Base-by-base conservation (phyloP, 2,113 vertebrate species). In the Dipodomys stephensi region DNA sequence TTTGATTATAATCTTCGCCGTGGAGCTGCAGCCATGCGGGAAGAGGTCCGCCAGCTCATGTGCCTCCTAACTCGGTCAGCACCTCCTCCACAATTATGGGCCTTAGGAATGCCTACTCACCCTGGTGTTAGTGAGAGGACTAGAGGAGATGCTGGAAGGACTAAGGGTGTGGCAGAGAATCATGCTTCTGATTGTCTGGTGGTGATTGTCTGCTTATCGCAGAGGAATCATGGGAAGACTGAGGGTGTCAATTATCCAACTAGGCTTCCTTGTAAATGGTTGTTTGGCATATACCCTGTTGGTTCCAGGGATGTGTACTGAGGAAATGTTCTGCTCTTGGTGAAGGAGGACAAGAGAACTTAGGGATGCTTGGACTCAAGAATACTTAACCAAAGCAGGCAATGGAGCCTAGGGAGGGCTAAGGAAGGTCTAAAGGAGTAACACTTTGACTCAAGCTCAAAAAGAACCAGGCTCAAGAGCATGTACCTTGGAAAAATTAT, bases 1-100 rank as follows among this genome's bases (percentile, higher is more conserved):
- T 99, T 99, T 22, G 99, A 99, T 93, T 99, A 99, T 94, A 99
- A 99, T 95, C 97, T 99, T 96, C 98, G 99, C 0, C 97, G 99
- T 0, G 99, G 99, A 1, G 99, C 99, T 0, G 99, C 99, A 25
- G 88, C 98, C 44, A 99, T 99, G 99, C 98, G 99, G 18, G 99
- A 99, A 92, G 99, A 99, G 85, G 99, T 99, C 95, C 99, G 99
- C 19, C 99, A 99, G 97, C 98, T 99, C 91, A 98, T 99, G 98
- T 99, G 99, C 97, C 99, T 99, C n/a, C 99, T 99, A 2, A 99
- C 99, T 94, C 99, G 99, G 99, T 99, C 94, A 91, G 94, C 2
- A 49, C 57, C 27, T 78, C 28, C 0, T 0, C 7, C 10, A 0
- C 57, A 32, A 25, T 16, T 16, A 5, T 3, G 35, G 84, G 83